Evolutionary conservation across 2,888 invertebrate species (phyloP).

Genomic region (Ophion costatus): DNA sequence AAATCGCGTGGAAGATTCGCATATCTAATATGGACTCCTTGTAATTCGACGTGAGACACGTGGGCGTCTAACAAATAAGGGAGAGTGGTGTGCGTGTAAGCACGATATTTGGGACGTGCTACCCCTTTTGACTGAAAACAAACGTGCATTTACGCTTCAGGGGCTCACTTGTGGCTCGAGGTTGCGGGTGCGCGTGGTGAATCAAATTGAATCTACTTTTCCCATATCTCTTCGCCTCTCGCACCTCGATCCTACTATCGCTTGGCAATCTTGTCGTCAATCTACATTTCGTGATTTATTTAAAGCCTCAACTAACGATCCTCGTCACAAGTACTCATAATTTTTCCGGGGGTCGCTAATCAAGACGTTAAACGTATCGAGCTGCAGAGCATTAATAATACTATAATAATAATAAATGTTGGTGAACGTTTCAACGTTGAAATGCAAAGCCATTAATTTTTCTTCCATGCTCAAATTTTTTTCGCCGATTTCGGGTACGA

Average conservation of each 20-base stretch:
- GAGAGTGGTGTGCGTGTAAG: slow-evolving; percentile 43
- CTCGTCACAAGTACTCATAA: too few species aligned
- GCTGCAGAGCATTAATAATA: too few species aligned
- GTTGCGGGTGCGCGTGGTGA: slow-evolving; percentile 35
- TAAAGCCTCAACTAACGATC: background rate
- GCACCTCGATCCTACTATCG: background rate
- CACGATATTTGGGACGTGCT: slow-evolving; percentile 34
- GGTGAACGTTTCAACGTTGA: too few species aligned
- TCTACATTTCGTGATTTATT: background rate
- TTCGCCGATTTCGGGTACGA: too few species aligned
- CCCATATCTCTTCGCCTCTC: slow-evolving; percentile 5
- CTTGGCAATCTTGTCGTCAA: background rate
- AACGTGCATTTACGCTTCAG: slow-evolving; percentile 61
- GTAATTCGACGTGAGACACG: slow-evolving; percentile 6
- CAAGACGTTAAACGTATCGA: too few species aligned
- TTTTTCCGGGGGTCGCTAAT: too few species aligned
- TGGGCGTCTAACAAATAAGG: slow-evolving; percentile 11
- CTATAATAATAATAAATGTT: too few species aligned
- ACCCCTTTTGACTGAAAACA: slow-evolving; percentile 33
- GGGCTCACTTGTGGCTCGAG: slow-evolving; percentile 64
- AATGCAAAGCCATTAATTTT: too few species aligned
- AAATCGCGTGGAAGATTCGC: slow-evolving; percentile 27
- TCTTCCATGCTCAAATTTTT: too few species aligned
- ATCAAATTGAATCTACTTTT: slow-evolving; percentile 22
- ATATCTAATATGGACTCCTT: background rate